Evolutionary conservation across 2,113 vertebrate species (phyloP).

Genomic region (Cephalopholis sonnerati): DNA sequence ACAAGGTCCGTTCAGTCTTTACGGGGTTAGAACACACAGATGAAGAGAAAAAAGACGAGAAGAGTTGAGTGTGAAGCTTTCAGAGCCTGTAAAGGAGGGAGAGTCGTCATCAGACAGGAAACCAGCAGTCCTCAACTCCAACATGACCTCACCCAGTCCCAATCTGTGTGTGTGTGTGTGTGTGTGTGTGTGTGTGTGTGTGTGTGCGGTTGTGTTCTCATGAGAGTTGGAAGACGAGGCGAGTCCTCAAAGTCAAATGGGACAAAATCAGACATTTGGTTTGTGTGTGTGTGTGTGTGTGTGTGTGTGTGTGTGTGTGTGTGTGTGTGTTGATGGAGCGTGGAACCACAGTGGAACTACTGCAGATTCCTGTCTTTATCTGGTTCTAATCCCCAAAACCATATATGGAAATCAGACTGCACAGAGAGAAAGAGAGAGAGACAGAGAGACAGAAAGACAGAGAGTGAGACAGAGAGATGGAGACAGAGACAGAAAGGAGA

Average conservation of each 20-base stretch:
- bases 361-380: conserved; percentile 62
- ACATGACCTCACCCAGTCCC: conserved; percentile 73
- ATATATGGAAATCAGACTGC: conserved; percentile 56
- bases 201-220: conserved; percentile 22
- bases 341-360: conserved; percentile 61
- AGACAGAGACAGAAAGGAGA: not conserved
- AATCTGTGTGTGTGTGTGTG: conserved; percentile 5
- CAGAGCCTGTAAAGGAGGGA: conserved; percentile 9
- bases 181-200: conserved; percentile 19
- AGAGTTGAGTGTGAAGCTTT: not conserved
- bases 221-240: conserved; percentile 32
- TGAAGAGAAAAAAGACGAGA: not conserved
- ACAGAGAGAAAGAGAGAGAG: not conserved
- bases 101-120: conserved; percentile 69
- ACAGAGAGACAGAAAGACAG: not conserved
- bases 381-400: conserved; percentile 49
- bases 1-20: not conserved
- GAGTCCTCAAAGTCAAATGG: conserved; percentile 35
- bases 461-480: not conserved
- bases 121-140: conserved; percentile 65
- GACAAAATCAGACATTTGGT: conserved; percentile 31
- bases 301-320: conserved; percentile 23
- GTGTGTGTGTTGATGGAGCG: conserved; percentile 32
- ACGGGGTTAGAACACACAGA: not conserved
- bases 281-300: conserved; percentile 5